phyloP scores from a whole-genome alignment of 2,113 vertebrate species.

The Sterrhoptilus dennistouni region DNA sequence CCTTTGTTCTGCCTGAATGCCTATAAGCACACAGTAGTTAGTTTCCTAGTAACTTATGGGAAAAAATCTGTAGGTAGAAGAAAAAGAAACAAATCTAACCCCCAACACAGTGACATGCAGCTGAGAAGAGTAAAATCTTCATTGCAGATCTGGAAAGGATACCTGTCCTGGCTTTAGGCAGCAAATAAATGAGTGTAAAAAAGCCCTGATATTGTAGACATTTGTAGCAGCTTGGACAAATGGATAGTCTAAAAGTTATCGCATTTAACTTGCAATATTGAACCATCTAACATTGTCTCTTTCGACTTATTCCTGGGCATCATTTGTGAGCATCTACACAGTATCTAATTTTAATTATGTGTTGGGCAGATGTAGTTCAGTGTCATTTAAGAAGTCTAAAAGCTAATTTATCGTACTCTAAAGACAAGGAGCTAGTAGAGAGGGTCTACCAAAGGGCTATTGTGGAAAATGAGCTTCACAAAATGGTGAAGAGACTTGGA shows the following conservation, averaged over 20 bases:
- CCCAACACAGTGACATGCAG: background rate
- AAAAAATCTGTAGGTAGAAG: too few species aligned
- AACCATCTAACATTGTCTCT: background rate
- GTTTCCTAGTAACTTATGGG: too few species aligned
- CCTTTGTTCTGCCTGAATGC: too few species aligned
- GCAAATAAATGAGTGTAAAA: background rate
- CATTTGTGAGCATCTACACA: background rate
- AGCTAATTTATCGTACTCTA: background rate
- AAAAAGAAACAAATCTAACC: too few species aligned
- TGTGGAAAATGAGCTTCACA: background rate
- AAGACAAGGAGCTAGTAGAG: background rate
- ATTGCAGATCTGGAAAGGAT: background rate
- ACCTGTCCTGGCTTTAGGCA: background rate
- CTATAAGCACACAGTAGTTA: too few species aligned
- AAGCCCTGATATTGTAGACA: background rate
- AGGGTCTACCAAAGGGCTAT: background rate
- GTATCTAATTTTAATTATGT: background rate
- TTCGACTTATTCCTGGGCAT: background rate
- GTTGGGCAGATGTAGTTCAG: background rate
- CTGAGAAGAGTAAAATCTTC: background rate
- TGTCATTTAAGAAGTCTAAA: background rate
- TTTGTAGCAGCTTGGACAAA: background rate
- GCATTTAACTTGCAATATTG: accelerated
- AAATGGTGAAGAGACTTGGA: background rate
- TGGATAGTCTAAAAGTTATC: background rate